Evolutionary conservation across 2,113 vertebrate genomes (phyloP).

Genomic region (Castor canadensis): DNA sequence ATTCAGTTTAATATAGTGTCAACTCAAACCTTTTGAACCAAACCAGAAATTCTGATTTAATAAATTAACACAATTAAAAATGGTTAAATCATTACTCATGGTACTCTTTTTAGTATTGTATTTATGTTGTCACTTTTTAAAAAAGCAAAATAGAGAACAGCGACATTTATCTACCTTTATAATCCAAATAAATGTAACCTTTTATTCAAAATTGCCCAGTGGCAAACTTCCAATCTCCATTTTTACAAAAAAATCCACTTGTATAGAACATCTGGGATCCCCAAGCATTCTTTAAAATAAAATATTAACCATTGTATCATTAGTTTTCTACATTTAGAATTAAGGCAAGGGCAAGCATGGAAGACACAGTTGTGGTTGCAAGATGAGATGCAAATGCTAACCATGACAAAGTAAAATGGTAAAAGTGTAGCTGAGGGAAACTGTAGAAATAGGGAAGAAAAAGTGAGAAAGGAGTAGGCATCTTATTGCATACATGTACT

Average conservation of each 20-base stretch:
- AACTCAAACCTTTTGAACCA: conserved; percentile 33
- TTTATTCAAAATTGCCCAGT: neutral
- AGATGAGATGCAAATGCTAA: conserved; percentile 20
- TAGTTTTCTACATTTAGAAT: neutral
- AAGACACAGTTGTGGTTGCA: neutral
- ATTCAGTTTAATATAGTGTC: neutral
- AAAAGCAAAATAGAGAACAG: conserved; percentile 23
- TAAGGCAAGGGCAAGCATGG: neutral
- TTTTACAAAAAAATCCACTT: conserved; percentile 35
- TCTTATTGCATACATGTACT: neutral
- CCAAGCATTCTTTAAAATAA: conserved; percentile 25
- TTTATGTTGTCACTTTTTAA: neutral
- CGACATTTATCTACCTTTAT: neutral
- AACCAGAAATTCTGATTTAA: conserved; percentile 11
- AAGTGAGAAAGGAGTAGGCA: neutral
- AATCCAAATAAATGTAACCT: conserved; percentile 42
- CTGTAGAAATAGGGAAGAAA: neutral
- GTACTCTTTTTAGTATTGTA: neutral
- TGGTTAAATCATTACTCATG: neutral
- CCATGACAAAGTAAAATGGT: neutral
- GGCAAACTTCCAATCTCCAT: neutral
- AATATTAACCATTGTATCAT: conserved; percentile 26
- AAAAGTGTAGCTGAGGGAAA: neutral
- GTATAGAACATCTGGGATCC: neutral
- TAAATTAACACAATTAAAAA: neutral